Percentiles rank a stretch among this genome's conserved stretches.
Evolutionary conservation across 2,797 vertebrate species (phyloP).

Genomic region (Typhlichthys subterraneus): DNA sequence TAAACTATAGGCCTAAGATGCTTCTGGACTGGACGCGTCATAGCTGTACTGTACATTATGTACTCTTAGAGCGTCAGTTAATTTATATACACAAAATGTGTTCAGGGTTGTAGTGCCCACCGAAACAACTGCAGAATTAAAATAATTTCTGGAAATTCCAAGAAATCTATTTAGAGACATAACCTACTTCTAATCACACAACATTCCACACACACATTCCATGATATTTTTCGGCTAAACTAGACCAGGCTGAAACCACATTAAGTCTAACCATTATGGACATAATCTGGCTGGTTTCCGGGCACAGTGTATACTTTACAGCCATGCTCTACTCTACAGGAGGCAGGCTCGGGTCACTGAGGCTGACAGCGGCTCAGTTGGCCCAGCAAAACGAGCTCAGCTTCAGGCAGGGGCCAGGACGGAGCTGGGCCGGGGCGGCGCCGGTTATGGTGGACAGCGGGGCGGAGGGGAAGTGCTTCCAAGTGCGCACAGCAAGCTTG

Average conservation of each 20-base stretch:
- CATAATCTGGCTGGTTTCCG: constrained; percentile 57
- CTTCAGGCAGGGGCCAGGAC: constrained; percentile 1
- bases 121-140: constrained; percentile 5
- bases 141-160: constrained; percentile 26
- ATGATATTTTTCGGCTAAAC: constrained; percentile 48
- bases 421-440: background rate
- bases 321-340: constrained; percentile 30
- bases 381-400: constrained; percentile 10
- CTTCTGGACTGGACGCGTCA: constrained; percentile 7
- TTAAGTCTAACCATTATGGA: constrained; percentile 55
- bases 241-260: constrained; percentile 55
- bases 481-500: constrained; percentile 11
- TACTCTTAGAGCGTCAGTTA: background rate
- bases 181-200: constrained; percentile 31
- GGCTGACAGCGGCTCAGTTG: constrained; percentile 28
- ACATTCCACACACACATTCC: constrained; percentile 62
- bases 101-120: background rate
- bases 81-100: background rate
- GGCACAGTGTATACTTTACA: constrained; percentile 51
- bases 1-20: constrained; percentile 37
- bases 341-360: constrained; percentile 31
- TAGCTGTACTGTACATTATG: background rate
- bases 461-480: constrained; percentile 21
- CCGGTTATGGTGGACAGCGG: constrained; percentile 26
- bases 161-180: constrained; percentile 19